Base-by-base conservation (phyloP, 2,888 invertebrate genomes). In the Eilema depressum region DNA sequence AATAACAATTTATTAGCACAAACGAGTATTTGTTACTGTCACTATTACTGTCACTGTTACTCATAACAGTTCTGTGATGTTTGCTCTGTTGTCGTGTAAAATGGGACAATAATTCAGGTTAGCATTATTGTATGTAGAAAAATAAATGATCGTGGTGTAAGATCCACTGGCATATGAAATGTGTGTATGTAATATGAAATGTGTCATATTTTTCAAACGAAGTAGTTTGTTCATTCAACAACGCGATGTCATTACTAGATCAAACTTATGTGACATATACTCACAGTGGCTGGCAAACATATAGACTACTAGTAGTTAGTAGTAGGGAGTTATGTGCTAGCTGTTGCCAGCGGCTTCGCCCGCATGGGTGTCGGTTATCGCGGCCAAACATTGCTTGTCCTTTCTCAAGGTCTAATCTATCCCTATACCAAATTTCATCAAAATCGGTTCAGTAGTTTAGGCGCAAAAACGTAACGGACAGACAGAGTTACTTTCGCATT, bases 41-140 rank as follows among this genome's bases (percentile, higher is more conserved):
- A 17, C 47, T 47, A 47, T 64, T 64, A 63, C 41, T 47, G 63
- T 63, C 63, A 63, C 26, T 47, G 47, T 47, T 17, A 63, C 37
- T 37, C 62, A 60, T 63, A 33, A 37, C 62, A 14, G 37, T 14
- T 37, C 37, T 25, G 23, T 37, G 25, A 37, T 63, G 8, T 20
- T 23, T 23, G n/a, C n/a, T 23, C 25, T 20, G 12, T 26, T 59
- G 26, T 26, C 28, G 59, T 28, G 26, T 59, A 20, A 59, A 59
- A 59, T 59, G 26, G 59, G 26, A 59, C 17, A 7, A 59, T 59
- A 26, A 28, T 59, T 59, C 26, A 26, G 59, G 7, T 47, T 53
- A 53, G 53, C 2, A n/a, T 53, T 53, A 53, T n/a, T 53, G 53
- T 53, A n/a, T 53, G 7, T 53, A 53, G 53, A 53, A 53, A 53